Conservation (phyloP, 2,797 vertebrate species). For the Oreonectes daqikongensis region DNA sequence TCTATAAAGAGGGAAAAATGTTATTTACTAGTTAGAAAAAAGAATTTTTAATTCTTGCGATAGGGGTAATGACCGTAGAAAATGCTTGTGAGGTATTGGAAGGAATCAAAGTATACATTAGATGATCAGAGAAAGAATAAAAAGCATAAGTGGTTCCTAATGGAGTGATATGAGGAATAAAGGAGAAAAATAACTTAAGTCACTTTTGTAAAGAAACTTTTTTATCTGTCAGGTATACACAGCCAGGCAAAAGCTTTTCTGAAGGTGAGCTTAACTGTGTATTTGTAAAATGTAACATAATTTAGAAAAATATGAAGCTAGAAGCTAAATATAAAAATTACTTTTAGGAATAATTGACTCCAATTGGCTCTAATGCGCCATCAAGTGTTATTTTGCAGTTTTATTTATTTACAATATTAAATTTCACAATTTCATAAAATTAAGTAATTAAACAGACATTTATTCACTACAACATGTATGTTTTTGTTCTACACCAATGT, state of each 20-base stretch:
- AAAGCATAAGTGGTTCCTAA: neutral
- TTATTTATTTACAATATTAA: too few species aligned
- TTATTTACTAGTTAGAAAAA: neutral
- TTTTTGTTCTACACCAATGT: too few species aligned
- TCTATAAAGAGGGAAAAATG: neutral
- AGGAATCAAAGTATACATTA: neutral
- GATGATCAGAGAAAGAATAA: neutral
- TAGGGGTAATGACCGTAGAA: neutral
- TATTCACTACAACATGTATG: too few species aligned
- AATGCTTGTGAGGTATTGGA: neutral
- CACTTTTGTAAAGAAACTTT: neutral
- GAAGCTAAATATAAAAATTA: too few species aligned
- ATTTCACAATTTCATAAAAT: too few species aligned
- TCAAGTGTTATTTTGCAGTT: too few species aligned
- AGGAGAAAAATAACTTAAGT: neutral
- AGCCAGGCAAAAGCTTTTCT: neutral
- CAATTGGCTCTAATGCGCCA: too few species aligned
- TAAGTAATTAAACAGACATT: too few species aligned
- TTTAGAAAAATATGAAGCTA: too few species aligned
- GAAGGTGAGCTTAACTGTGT: too few species aligned
- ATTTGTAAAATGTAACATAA: too few species aligned
- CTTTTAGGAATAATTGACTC: too few species aligned
- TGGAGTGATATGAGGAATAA: neutral
- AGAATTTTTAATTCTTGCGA: neutral
- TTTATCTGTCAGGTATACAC: neutral